Evolutionary conservation across 2,113 vertebrate genomes (phyloP).

Genomic region (Entelurus aequoreus): DNA sequence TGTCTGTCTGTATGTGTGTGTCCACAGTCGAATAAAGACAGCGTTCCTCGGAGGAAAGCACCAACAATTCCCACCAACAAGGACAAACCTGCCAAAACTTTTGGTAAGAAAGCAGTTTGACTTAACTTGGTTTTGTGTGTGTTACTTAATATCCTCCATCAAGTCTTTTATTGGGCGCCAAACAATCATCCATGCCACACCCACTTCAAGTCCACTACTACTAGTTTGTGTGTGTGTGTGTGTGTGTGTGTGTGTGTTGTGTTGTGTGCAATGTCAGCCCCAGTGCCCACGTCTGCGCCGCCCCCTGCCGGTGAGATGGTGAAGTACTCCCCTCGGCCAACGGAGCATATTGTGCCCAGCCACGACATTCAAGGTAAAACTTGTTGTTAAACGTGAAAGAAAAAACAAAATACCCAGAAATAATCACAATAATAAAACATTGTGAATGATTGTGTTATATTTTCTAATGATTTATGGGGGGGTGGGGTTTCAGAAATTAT

Average conservation of each 20-base stretch:
- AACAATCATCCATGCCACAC: too few relatives aligned
- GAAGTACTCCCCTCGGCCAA: constrained; percentile 72
- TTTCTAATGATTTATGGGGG: background rate
- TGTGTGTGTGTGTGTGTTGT: constrained; percentile 7
- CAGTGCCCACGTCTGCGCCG: constrained; percentile 45
- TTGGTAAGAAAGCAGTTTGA: constrained; percentile 43
- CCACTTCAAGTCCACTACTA: too few relatives aligned
- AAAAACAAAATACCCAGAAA: too few relatives aligned
- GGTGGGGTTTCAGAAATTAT: constrained; percentile 78
- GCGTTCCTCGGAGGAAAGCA: constrained; percentile 9
- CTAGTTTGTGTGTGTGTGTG: constrained; percentile 14
- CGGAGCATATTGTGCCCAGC: constrained; percentile 79
- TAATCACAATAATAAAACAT: too few relatives aligned
- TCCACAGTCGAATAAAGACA: constrained; percentile 47
- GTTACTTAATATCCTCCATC: too few relatives aligned
- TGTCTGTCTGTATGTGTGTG: background rate
- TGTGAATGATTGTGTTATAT: background rate
- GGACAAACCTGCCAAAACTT: constrained; percentile 46
- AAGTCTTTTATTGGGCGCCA: too few relatives aligned
- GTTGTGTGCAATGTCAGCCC: constrained; percentile 36
- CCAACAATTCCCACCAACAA: constrained; percentile 33
- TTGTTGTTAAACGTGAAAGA: background rate
- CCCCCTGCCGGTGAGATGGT: constrained; percentile 75
- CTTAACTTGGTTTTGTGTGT: background rate
- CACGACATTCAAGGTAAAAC: constrained; percentile 79